phyloP scores from a whole-genome alignment of 2,113 vertebrate genomes.

The Zosterops lateralis region DNA sequence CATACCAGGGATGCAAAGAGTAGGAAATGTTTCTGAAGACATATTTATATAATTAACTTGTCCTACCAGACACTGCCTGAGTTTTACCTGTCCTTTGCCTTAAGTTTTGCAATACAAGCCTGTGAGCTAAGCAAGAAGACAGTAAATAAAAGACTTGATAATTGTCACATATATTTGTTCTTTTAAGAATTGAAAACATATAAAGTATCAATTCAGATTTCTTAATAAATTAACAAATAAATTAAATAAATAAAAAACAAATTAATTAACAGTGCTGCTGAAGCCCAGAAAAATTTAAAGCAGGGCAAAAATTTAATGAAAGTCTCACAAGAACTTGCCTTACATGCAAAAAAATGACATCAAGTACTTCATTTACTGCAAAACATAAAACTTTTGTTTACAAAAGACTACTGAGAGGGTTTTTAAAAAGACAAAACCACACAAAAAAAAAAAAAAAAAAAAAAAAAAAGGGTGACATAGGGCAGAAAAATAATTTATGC shows the following conservation, averaged over 20 bases:
- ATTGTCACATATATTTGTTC: not conserved
- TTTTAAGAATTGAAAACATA: not conserved
- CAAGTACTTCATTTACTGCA: not conserved
- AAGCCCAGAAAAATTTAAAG: not conserved
- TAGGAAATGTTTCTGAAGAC: not conserved
- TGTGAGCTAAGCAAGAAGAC: not conserved
- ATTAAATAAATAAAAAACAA: not conserved
- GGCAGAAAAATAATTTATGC: not conserved
- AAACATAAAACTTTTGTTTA: not conserved
- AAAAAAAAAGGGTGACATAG: not conserved
- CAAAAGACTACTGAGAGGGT: not conserved
- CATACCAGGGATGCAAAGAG: not conserved
- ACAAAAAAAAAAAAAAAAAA: not conserved
- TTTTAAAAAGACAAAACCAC: not conserved
- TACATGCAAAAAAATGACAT: accelerated
- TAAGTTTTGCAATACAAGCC: not conserved
- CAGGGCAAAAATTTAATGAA: not conserved
- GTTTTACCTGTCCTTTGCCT: not conserved
- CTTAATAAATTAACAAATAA: not conserved
- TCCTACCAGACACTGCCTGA: accelerated
- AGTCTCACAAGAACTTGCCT: not conserved
- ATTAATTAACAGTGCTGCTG: not conserved
- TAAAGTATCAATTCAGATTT: not conserved
- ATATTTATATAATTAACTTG: not conserved
- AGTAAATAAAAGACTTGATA: not conserved